Evolutionary conservation across 2,797 vertebrate species (phyloP).

Genomic region (Zalophus californianus): DNA sequence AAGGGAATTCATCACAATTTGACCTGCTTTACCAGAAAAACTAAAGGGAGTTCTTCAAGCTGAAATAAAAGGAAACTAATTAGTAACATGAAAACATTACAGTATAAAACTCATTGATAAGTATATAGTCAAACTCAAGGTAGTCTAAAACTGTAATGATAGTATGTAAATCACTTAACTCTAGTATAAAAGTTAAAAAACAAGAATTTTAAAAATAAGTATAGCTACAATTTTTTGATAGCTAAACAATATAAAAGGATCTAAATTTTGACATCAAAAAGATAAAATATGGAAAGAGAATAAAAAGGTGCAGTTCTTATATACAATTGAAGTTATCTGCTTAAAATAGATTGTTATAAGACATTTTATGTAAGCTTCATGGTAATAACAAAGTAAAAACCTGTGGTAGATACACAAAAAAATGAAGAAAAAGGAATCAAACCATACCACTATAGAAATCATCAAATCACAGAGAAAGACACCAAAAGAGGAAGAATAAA

Average conservation of each 20-base stretch:
- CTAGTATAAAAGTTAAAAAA: neutral
- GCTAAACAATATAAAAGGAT: neutral
- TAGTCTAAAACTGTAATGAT: neutral
- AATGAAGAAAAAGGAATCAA: neutral
- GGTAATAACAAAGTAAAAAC: neutral
- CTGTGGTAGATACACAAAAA: neutral
- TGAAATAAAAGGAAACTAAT: neutral
- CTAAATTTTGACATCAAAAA: neutral
- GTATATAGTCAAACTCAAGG: neutral
- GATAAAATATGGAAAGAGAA: neutral
- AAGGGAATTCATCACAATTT: neutral
- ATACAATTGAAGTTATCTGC: neutral
- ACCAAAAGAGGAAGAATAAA: neutral
- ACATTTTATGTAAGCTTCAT: neutral
- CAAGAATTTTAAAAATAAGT: neutral
- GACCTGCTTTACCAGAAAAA: neutral
- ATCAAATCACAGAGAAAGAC: neutral
- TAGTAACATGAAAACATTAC: neutral
- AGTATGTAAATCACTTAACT: neutral
- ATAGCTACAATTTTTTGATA: neutral
- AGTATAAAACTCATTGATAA: neutral
- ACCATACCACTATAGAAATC: neutral
- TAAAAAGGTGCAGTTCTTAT: neutral
- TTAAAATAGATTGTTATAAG: neutral
- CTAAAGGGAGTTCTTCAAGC: neutral